Base-by-base conservation (phyloP, 2,797 vertebrate species). In the Anas bahamensis region DNA sequence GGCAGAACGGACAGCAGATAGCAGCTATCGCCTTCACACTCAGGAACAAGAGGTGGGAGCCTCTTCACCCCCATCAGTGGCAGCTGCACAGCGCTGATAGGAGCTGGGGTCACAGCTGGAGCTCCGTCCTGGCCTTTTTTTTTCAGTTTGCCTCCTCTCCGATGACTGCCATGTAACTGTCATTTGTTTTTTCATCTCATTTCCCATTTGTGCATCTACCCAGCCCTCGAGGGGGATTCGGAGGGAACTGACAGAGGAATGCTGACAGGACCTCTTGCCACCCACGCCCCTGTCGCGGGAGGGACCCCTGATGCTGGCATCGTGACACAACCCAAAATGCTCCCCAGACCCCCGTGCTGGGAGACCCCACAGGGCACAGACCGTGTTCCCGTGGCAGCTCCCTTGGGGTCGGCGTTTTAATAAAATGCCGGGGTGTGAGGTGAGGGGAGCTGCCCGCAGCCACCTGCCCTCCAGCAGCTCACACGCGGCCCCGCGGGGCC, bases 401-500 rank as follows among this genome's bases (percentile, higher is more conserved):
- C 60, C 59, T 13, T 18, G 14, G 6, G 1, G 7, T 0, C 52
- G 8, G 14, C 7, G 18, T 18, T 33, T 17, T 17, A 33, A 42
- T 39, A 44, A 28, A 42, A 28, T 14, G 7, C 3, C 6, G 18
- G 7, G 53, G 18, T 6, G 37, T 37, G 37, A 37, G 37, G 11
- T 4, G 23, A 56, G 39, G 11, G 17, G 64, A 17, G 26, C 15
- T 35, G 57, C 11, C 16, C 17, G 35, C 23, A 0, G 0, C 4
- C 70, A 53, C 42, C 60, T 23, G 77, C 2, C 6, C 69, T 22
- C 22, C 66, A 18, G 24, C 2, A 0, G 17, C 0, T 11, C 4
- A 1, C 0, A 3, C 39, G 41, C 2, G 1, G 21, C 8, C 63
- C 37, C 31, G 18, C 4, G 0, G 37, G 10, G 11, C 5, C 65